Evolutionary conservation across 2,888 invertebrate genomes (phyloP), one percentile per base, ranked within the genome.

Genomic region (Bombylius major): DNA sequence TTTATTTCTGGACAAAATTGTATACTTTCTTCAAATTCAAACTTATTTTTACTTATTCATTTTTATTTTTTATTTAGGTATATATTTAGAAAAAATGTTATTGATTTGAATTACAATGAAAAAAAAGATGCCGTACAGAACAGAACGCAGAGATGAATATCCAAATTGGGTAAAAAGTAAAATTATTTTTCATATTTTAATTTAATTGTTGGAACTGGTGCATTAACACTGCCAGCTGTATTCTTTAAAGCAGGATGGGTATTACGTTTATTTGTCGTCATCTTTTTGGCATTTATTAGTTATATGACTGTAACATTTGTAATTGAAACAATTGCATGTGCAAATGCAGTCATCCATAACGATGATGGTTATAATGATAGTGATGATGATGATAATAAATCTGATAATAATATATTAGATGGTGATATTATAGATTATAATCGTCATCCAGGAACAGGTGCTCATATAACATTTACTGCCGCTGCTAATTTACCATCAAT

Each of bases 181-280:
- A 54, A 47, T 8, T 50, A n/a, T 12, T 45, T 50, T 44, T 53
- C 6, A 5, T 52, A 9, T 53, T 14, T 33, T 47, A n/a, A 32
- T n/a, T 78, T 99, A 61, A 98, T 99, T 64, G 96, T 99, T 58
- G 98, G 98, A 12, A 98, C 98, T 12, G 98, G 98, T 54, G 96
- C 97, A 0, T 76, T 99, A 48, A 94, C 97, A 0, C 78, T 99
- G 65, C 98, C 98, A 0, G 87, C 87, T 57, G 95, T 91, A 1
- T 97, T 98, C 69, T 82, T 84, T 13, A 79, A 83, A 65, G 91
- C 96, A 65, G 98, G 98, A 72, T 97, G 95, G 94, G 77, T 86
- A 0, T 80, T 97, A 55, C 90, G 96, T 67, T 77, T 86, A 9
- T 75, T 83, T 51, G 79, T 92, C 1, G 79, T 98, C 58, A 76